Conservation (phyloP, 2,113 vertebrate species). For the Acanthisitta chloris region DNA sequence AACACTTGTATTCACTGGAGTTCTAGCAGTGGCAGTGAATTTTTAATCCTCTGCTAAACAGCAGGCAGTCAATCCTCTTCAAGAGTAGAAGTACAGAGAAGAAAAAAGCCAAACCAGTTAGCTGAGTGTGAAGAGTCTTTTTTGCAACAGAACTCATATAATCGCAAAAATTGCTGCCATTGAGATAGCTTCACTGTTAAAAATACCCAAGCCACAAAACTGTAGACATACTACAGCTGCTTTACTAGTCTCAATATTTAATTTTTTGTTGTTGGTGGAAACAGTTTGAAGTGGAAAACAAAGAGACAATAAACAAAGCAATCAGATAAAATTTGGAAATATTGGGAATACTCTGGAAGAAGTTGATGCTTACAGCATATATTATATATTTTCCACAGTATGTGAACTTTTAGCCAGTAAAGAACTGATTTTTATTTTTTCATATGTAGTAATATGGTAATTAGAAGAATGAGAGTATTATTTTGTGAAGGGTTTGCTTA, state of each 20-base stretch:
- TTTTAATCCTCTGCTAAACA: conserved; percentile 45
- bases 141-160: neutral
- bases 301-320: neutral
- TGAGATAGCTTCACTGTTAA: neutral
- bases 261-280: neutral
- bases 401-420: neutral
- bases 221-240: neutral
- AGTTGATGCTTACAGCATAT: neutral
- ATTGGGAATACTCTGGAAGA: neutral
- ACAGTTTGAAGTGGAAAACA: neutral
- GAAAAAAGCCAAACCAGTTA: neutral
- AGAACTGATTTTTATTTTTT: neutral
- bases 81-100: neutral
- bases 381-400: neutral
- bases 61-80: neutral
- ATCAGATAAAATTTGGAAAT: neutral
- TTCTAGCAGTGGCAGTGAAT: neutral
- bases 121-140: neutral
- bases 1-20: conserved; percentile 44
- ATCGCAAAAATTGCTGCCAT: neutral
- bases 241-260: neutral
- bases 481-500: neutral
- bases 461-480: neutral
- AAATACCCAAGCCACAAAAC: neutral
- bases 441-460: neutral